Evolutionary conservation across 2,113 vertebrate species (phyloP).

Genomic region (Labeo catla): DNA sequence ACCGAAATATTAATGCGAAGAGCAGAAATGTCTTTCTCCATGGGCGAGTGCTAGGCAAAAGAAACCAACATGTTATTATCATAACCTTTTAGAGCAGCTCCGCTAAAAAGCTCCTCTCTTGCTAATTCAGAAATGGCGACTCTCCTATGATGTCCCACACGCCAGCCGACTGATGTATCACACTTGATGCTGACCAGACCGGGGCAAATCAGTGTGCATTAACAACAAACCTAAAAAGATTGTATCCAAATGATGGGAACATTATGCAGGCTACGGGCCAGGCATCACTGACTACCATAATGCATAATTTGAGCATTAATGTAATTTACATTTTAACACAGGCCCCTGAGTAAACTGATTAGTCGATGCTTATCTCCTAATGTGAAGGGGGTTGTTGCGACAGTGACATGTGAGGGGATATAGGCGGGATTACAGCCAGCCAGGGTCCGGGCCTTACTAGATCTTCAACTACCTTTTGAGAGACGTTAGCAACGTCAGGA

Average conservation of each 20-base stretch:
- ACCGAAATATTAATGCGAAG: conserved; percentile 64
- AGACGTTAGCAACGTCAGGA: conserved; percentile 64
- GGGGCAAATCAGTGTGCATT: conserved; percentile 74
- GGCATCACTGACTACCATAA: conserved; percentile 72
- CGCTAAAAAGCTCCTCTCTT: conserved; percentile 66
- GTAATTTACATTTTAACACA: conserved; percentile 82
- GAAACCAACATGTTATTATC: conserved; percentile 65
- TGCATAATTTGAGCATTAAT: conserved; percentile 81
- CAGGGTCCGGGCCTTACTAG: conserved; percentile 22
- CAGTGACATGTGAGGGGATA: conserved; percentile 66
- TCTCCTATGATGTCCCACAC: conserved; percentile 70
- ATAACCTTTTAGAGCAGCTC: conserved; percentile 68
- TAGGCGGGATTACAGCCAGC: conserved; percentile 66
- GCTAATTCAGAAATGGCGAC: conserved; percentile 59
- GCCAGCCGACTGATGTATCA: conserved; percentile 65
- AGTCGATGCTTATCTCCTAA: conserved; percentile 81
- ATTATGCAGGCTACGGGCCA: conserved; percentile 74
- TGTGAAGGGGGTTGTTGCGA: conserved; percentile 72
- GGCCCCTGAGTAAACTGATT: conserved; percentile 80
- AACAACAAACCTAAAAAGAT: conserved; percentile 76
- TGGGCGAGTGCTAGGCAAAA: conserved; percentile 67
- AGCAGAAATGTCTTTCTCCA: conserved; percentile 65
- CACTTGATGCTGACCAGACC: conserved; percentile 76
- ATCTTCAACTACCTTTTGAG: conserved; percentile 70
- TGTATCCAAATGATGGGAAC: conserved; percentile 77